Evolutionary conservation across 2,113 vertebrate genomes (phyloP).

Genomic region (Solea senegalensis): DNA sequence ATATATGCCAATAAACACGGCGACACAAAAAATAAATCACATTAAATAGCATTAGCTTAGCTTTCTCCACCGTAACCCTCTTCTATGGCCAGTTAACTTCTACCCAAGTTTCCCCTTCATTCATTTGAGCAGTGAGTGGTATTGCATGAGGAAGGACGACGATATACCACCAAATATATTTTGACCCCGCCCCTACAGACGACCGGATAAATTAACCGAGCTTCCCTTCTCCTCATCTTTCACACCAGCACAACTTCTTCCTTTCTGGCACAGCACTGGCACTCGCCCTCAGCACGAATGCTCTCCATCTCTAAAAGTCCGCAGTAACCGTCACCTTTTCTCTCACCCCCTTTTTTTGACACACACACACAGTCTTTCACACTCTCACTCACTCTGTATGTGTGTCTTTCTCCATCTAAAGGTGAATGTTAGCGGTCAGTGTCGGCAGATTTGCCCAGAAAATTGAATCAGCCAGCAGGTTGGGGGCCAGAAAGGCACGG

Average conservation of each 20-base stretch:
- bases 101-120: too few species aligned
- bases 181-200: too few species aligned
- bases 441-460: constrained; percentile 69
- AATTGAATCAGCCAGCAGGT: constrained; percentile 77
- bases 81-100: too few species aligned
- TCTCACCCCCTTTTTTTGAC: constrained; percentile 36
- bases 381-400: not conserved
- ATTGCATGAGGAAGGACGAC: too few species aligned
- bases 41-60: too few species aligned
- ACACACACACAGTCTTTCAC: not conserved
- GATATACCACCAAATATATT: too few species aligned
- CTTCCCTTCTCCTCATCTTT: not conserved
- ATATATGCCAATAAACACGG: too few species aligned
- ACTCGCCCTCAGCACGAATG: constrained; percentile 34
- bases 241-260: constrained; percentile 1
- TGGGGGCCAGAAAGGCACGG: constrained; percentile 64
- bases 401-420: constrained; percentile 42
- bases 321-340: constrained; percentile 45
- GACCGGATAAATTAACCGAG: too few species aligned
- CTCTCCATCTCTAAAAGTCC: constrained; percentile 34
- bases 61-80: too few species aligned
- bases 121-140: too few species aligned
- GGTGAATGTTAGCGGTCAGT: constrained; percentile 75
- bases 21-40: too few species aligned
- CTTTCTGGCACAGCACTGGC: constrained; percentile 33